These are phyloP conservation scores for Myzus persicae DNA, from an alignment of 1,140 invertebrate species.

Conservation along the genomic window DNA sequence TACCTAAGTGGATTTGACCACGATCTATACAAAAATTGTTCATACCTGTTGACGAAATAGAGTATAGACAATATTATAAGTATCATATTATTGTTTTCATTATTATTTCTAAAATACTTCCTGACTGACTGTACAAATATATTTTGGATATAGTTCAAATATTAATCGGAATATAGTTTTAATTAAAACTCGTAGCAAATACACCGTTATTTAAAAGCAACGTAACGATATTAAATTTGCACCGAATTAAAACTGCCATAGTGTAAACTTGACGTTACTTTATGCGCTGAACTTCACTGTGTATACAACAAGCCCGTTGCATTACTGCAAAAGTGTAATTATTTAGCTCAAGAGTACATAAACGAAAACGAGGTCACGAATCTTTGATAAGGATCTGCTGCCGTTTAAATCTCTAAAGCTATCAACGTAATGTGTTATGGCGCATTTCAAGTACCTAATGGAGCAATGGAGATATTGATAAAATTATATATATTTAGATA, in stretches of 20 bases:
- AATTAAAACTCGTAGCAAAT: neutral
- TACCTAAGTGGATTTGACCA: too few species aligned
- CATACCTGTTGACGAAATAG: neutral
- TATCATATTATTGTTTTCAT: neutral
- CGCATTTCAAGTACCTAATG: neutral
- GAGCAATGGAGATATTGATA: neutral
- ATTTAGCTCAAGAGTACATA: neutral
- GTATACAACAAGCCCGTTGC: neutral
- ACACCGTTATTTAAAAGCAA: neutral
- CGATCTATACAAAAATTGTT: neutral
- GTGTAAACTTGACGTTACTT: neutral
- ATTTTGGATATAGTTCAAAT: neutral
- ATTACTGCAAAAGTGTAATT: neutral
- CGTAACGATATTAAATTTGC: neutral
- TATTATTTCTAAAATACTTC: neutral
- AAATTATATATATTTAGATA: constrained; percentile 6
- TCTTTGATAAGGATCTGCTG: neutral
- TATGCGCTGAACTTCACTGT: neutral
- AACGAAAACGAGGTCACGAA: constrained; percentile 18
- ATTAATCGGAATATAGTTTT: neutral
- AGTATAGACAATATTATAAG: neutral
- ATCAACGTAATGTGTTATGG: constrained; percentile 6
- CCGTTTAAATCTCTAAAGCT: constrained; percentile 25
- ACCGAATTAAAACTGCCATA: neutral
- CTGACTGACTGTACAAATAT: neutral